phyloP scores from a whole-genome alignment of 2,113 vertebrate genomes.

The Saguinus imperator region DNA sequence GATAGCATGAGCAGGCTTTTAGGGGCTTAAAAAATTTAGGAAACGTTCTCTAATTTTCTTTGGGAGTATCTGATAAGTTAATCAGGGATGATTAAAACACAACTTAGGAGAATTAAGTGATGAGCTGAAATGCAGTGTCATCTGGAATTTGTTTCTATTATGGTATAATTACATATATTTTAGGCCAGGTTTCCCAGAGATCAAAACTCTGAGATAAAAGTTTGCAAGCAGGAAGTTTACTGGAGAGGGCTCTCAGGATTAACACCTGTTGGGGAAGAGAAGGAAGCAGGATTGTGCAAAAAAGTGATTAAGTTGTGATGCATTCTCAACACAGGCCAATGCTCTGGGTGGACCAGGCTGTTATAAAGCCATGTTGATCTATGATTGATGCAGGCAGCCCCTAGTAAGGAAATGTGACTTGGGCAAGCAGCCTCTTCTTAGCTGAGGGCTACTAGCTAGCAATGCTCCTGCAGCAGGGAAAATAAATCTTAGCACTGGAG shows the following conservation, averaged over 20 bases:
- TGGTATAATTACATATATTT: neutral
- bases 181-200: neutral
- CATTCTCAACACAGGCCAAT: neutral
- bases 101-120: conserved; percentile 16
- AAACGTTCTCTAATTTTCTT: neutral
- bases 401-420: neutral
- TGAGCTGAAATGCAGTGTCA: neutral
- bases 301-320: neutral
- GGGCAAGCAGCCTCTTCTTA: neutral
- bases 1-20: neutral
- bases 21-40: neutral
- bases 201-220: neutral
- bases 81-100: conserved; percentile 31
- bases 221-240: neutral
- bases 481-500: neutral
- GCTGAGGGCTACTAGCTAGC: neutral
- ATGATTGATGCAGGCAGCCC: neutral
- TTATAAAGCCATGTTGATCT: neutral
- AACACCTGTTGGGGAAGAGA: neutral
- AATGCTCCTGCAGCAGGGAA: neutral
- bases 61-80: conserved; percentile 9
- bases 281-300: neutral
- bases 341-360: neutral
- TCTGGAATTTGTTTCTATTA: neutral
- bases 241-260: neutral